Conservation (phyloP, 2,113 vertebrate species). For the Hypocryptadius cinnamomeus region DNA sequence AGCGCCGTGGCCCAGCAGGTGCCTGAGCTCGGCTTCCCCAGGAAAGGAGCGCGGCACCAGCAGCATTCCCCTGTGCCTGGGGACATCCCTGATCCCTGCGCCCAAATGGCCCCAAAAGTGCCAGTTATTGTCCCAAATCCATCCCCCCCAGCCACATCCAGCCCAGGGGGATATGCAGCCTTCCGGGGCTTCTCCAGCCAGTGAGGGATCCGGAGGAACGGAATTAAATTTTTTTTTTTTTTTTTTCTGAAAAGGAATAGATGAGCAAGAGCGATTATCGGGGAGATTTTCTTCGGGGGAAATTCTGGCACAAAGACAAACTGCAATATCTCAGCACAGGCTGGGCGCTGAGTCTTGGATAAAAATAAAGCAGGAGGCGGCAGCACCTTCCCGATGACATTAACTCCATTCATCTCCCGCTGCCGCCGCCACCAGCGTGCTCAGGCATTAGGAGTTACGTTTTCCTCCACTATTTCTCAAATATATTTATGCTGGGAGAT, state of each 20-base stretch:
- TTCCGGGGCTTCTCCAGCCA: rapidly evolving
- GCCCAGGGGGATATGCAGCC: rapidly evolving
- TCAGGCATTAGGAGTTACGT: constrained; percentile 10
- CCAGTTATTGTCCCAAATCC: neutral
- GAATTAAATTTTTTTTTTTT: no score
- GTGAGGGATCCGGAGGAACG: rapidly evolving
- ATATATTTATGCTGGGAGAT: constrained; percentile 33
- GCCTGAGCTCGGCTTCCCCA: rapidly evolving
- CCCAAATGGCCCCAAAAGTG: rapidly evolving
- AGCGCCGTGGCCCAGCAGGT: neutral
- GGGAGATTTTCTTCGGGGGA: neutral
- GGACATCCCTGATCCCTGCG: neutral
- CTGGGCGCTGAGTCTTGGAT: neutral
- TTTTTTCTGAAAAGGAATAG: neutral
- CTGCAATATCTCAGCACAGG: neutral
- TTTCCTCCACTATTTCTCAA: constrained; percentile 23
- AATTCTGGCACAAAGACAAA: neutral
- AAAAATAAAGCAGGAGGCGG: constrained; percentile 28
- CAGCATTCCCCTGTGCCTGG: rapidly evolving
- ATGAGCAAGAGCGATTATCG: neutral
- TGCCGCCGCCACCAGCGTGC: neutral
- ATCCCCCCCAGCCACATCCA: rapidly evolving
- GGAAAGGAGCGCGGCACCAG: neutral
- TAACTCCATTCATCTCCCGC: constrained; percentile 25
- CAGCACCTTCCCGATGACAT: constrained; percentile 27